phyloP scores from a whole-genome alignment of 2,797 vertebrate genomes.

The Poecilia picta region DNA sequence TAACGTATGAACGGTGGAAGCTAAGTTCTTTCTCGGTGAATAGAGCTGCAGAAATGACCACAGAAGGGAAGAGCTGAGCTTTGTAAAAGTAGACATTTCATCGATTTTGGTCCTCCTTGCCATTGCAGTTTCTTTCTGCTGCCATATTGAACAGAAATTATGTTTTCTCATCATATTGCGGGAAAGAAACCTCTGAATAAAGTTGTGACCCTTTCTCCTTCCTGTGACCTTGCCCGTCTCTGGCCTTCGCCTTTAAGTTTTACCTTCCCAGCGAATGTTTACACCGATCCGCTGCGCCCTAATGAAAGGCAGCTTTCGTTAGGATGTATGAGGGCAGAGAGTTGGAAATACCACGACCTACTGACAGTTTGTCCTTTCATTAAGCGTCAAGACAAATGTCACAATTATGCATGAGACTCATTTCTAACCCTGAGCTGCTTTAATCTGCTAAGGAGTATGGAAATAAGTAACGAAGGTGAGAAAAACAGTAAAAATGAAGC shows the following conservation, averaged over 20 bases:
- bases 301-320: conserved; percentile 65
- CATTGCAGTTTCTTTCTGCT: background rate
- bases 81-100: conserved; percentile 13
- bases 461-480: background rate
- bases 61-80: conserved; percentile 25
- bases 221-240: conserved; percentile 39
- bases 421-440: background rate
- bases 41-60: conserved; percentile 16
- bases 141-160: conserved; percentile 9
- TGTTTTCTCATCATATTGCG: background rate
- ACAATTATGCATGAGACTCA: conserved; percentile 3
- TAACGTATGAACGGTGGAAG: conserved; percentile 1
- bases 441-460: background rate
- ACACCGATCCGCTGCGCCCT: conserved; percentile 21
- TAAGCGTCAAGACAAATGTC: conserved; percentile 12
- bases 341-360: conserved; percentile 6
- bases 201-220: conserved; percentile 22
- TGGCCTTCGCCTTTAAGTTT: conserved; percentile 35
- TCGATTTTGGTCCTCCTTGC: conserved; percentile 29
- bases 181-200: conserved; percentile 41
- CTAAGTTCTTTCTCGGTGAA: conserved; percentile 23
- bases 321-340: background rate
- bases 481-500: background rate
- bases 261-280: conserved; percentile 59
- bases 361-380: background rate